Percentiles rank a stretch among this genome's conserved stretches.
Evolutionary conservation across 2,113 vertebrate genomes (phyloP).

Genomic region (Lanius collurio): DNA sequence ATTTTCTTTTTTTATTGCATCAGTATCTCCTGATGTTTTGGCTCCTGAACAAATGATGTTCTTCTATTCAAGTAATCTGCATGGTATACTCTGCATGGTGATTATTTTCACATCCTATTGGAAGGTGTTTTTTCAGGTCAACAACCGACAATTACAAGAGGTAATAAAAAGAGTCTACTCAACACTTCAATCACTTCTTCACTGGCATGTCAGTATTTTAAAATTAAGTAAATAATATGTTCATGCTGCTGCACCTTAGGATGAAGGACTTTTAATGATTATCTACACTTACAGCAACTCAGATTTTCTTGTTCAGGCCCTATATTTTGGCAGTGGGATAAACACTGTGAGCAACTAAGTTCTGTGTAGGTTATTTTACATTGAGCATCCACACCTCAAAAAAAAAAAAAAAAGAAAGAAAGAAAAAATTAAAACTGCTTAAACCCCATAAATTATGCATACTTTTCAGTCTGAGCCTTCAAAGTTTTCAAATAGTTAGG

Average conservation of each 20-base stretch:
- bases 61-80: neutral
- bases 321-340: neutral
- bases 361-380: neutral
- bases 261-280: neutral
- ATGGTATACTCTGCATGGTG: neutral
- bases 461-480: neutral
- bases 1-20: neutral
- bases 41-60: neutral
- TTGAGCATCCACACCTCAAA: neutral
- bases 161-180: neutral
- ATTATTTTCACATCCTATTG: neutral
- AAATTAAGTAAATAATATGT: neutral
- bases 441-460: neutral
- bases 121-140: neutral
- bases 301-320: neutral
- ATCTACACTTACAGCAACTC: neutral
- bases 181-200: neutral
- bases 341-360: neutral
- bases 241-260: neutral
- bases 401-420: neutral
- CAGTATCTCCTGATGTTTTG: neutral
- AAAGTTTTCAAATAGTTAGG: neutral
- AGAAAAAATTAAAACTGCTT: neutral
- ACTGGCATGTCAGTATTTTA: neutral
- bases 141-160: neutral